Conservation (phyloP, 2,797 vertebrate species). For the Argentina silus region DNA sequence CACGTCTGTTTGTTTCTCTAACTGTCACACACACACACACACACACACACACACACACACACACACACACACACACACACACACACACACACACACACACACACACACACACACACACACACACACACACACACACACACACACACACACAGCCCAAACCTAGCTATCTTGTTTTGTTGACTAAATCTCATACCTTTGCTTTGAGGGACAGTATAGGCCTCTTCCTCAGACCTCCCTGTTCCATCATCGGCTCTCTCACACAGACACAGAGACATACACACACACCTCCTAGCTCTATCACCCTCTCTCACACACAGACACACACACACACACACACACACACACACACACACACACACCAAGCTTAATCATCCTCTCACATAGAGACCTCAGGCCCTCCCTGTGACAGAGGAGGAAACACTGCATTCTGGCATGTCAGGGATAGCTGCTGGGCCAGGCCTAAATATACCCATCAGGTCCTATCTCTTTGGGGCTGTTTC, state of each 20-base stretch:
- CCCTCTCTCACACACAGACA: background rate
- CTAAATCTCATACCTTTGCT: too few species aligned
- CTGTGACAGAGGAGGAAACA: background rate
- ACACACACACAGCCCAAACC: constrained; percentile 17
- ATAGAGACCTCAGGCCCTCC: background rate
- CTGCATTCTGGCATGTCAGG: background rate
- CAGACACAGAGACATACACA: background rate
- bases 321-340: constrained; percentile 12
- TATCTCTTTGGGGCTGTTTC: background rate
- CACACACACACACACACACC: constrained; percentile 6
- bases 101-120: constrained; percentile 9
- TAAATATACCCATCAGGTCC: background rate
- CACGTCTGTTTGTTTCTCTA: constrained; percentile 35
- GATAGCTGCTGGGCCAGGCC: background rate
- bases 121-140: constrained; percentile 4
- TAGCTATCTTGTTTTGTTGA: too few species aligned
- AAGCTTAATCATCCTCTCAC: background rate
- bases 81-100: background rate
- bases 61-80: background rate
- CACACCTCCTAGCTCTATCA: too few species aligned
- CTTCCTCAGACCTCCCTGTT: background rate
- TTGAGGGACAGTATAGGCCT: background rate
- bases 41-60: background rate
- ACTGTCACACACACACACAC: constrained; percentile 12
- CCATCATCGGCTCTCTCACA: background rate